Evolutionary conservation across 2,888 invertebrate species (phyloP), one percentile per base, ranked within the genome.

Genomic region (Diaprepes abbreviatus): DNA sequence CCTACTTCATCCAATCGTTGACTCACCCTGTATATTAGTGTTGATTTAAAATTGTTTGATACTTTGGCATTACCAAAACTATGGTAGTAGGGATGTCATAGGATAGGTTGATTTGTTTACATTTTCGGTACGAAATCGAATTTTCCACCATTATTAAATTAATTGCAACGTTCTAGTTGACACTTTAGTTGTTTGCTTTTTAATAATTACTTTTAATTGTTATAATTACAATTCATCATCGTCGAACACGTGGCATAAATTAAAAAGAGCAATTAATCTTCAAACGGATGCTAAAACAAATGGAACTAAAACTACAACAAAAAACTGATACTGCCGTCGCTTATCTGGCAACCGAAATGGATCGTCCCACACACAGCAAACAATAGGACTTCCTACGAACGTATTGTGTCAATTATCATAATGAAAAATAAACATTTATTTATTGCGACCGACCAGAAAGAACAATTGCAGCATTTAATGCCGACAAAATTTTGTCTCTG

Each of bases 341-440:
- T 65, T 65, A 57, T 66, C 66, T 57, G 17, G 24, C 66, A 58
- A 58, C 48, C 50, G 17, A 58, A 66, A 66, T 58, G 45, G 57
- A 65, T n/a, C 48, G 50, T 48, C 68, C 68, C 58, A 68, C 68
- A 24, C 57, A 31, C 48, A 14, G 3, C 12, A 45, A 68, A 68
- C 68, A 68, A 68, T 68, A 50, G 60, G 35, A 38, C 63, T 48
- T 45, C 60, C 66, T 45, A 54, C 66, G 36, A 43, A 10, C 50
- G 55, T 31, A 64, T 64, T 64, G 64, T 60, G 19, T 48, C 60
- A 60, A 60, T 60, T 50, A 35, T 48, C 48, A 48, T 60, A 60
- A 62, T 62, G 55, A 67, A 57, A 64, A 55, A 64, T 55, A 55
- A 64, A 60, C 60, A 62, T 33, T 43, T 67, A 59, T 67, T 62